Base-by-base conservation (phyloP, 2,888 invertebrate species). In the Arenicola marina region DNA sequence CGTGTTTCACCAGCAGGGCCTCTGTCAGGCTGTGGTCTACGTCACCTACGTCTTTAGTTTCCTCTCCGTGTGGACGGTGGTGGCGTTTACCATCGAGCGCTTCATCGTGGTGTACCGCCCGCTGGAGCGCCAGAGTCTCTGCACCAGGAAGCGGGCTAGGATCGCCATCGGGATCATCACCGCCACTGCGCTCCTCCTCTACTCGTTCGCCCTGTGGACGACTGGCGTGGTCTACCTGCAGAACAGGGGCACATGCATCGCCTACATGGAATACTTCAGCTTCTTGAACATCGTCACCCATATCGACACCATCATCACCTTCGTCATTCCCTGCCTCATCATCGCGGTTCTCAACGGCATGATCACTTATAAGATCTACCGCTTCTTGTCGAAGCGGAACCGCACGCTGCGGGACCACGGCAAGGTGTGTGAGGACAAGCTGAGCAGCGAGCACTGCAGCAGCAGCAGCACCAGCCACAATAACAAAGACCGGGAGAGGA, bases 31-130 rank as follows among this genome's bases (percentile, higher is more conserved):
- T 4, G 53, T 58, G 15, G 45, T 65, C 46, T 65, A 62, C 33
- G 3, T 56, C 33, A 51, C 62, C 1, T 65, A 57, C 44, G 58
- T 65, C 21, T 53, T 31, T 31, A 45, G 54, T 31, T 65, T 65
- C 29, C 61, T 65, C 4, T 57, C 57, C 55, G 57, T 62, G 1
- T 65, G 65, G 65, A 62, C 62, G 1, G 65, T 65, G 29, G 65
- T 62, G 1, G 51, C 58, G 33, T 65, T 65, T 55, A 65, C 65
- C 18, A 44, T 65, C 2, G 65, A 65, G 48, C 44, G 65, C 1
- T 57, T 34, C 44, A 62, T 65, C n/a, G 65, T 65, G 15, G 62
- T 65, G 2, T 65, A 54, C 58, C 51, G 54, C 21, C 65, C 65
- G 2, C 55, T 65, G 32, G 33, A 54, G 43, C 53, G 53, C 4